phyloP scores from a whole-genome alignment of 2,888 invertebrate genomes.

The Diarsia brunnea region DNA sequence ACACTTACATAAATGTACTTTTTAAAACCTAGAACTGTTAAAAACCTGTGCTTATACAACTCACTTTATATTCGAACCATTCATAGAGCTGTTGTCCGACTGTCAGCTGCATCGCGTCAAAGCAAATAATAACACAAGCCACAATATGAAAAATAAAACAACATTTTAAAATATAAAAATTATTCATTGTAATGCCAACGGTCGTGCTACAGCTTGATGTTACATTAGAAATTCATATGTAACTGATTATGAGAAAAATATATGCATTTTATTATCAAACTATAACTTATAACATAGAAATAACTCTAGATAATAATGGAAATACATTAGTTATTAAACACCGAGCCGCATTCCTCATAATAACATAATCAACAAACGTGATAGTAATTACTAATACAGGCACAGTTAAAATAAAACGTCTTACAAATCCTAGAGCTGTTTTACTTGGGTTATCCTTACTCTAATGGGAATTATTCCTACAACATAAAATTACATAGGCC shows the following conservation, averaged over 20 bases:
- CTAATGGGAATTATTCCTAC: slow-evolving; percentile 87
- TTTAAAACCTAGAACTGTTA: slow-evolving; percentile 58
- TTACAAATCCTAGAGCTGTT: slow-evolving; percentile 80
- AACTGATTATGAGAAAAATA: slow-evolving; percentile 60
- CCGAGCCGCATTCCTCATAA: slow-evolving; percentile 64
- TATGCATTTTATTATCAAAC: slow-evolving; percentile 63
- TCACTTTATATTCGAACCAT: slow-evolving; percentile 42
- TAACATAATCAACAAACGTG: slow-evolving; percentile 62
- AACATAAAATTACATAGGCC: slow-evolving; percentile 84
- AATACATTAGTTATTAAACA: slow-evolving; percentile 65
- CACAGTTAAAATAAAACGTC: slow-evolving; percentile 76
- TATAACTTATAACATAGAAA: slow-evolving; percentile 65
- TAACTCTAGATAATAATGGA: slow-evolving; percentile 67
- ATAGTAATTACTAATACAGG: slow-evolving; percentile 65
- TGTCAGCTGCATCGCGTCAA: slow-evolving; percentile 36
- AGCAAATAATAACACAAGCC: slow-evolving; percentile 43
- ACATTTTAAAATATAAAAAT: slow-evolving; percentile 37
- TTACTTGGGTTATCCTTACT: slow-evolving; percentile 83
- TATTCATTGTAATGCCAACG: slow-evolving; percentile 45
- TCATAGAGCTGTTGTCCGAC: slow-evolving; percentile 56
- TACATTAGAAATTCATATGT: slow-evolving; percentile 52
- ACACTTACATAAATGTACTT: slow-evolving; percentile 68
- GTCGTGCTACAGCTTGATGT: slow-evolving; percentile 55
- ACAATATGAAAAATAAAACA: slow-evolving; percentile 49
- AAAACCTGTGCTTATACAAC: slow-evolving; percentile 46